Evolutionary conservation across 1,140 invertebrate genomes (phyloP), one percentile per base, ranked within the genome.

Genomic region (Holcopasites calliopsidis): DNA sequence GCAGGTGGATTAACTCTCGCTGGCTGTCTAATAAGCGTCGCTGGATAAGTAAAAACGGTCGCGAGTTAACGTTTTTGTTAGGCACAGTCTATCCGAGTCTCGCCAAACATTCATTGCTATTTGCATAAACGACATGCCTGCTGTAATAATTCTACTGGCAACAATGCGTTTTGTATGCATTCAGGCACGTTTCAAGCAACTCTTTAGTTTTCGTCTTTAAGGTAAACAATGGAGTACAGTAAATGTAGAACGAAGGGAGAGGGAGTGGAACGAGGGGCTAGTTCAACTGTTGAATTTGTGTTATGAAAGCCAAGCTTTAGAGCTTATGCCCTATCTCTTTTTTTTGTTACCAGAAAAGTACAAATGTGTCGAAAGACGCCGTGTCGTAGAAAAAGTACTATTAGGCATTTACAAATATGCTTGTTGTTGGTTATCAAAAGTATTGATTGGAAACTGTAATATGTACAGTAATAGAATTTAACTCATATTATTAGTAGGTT

Each of bases 261-360:
- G 42, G 38, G 49, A 64, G 31, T 64, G 40, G 60, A 62, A 38
- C 60, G 60, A 62, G 60, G n/a, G 5, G 18, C 23, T 28, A 44
- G 23, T 40, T 42, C 18, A 35, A n/a, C n/a, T n/a, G n/a, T n/a
- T n/a, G n/a, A n/a, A 44, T 38, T 16, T 16, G 26, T 18, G 38
- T 44, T 44, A 38, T 42, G 31, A 21, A 16, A 16, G 10, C 60
- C 3, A 44, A 13, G 60, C 21, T 64, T 5, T 44, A 21, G 10
- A 31, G 23, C 26, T 61, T 61, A n/a, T n/a, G 16, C 23, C 26
- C 13, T 44, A 28, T n/a, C 5, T 10, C 3, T 28, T n/a, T 2
- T 28, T 16, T 31, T 62, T 61, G 23, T 26, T 28, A 8, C 16
- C 23, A 3, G 26, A 18, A 28, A 23, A 4, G 26, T 28, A 10